Base-by-base conservation (phyloP, 1,140 invertebrate genomes). In the Drosophila virilis region DNA sequence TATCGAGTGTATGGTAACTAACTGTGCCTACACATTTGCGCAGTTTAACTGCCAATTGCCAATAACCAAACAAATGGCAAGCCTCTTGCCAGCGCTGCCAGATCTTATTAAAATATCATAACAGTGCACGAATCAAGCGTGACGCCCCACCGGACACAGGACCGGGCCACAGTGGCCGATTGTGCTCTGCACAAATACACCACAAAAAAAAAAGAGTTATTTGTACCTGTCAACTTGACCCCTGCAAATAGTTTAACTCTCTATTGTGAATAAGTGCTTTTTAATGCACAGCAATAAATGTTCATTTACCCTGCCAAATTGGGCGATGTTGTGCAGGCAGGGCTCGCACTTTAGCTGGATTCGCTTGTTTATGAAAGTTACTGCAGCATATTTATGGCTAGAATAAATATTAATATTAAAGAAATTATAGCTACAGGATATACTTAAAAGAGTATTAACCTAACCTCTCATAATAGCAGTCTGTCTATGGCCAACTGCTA, bases 21-120 rank as follows among this genome's bases (percentile, higher is more conserved):
- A 84, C 84, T 78, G 64, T 73, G 60, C 48, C 28, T 54, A 48
- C 59, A 61, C 37, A 61, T 46, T 61, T 61, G 59, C 59, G 13
- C 59, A 48, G 40, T 22, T 70, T 59, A 76, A 75, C 66, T 70
- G 70, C 65, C 77, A 76, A 75, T 54, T 71, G 70, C 66, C 78
- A 75, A 86, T 85, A 71, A 52, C 17, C 64, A 55, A 78, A 78
- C 84, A 89, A 88, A 88, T 84, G 77, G 80, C 84, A 66, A 57
- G 38, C 59, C 55, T 28, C 10, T 60, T 32, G 22, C 40, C 55
- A 48, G 58, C 46, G 65, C 71, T 69, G 83, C 88, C 81, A 77
- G 80, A 85, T 91, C 83, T 91, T 91, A 91, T 91, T 91, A 91
- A 91, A 91, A 91, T 91, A 91, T 91, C 89, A 91, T 91, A 90